phyloP scores from a whole-genome alignment of 1,140 invertebrate species.

The Neodiprion virginianus region DNA sequence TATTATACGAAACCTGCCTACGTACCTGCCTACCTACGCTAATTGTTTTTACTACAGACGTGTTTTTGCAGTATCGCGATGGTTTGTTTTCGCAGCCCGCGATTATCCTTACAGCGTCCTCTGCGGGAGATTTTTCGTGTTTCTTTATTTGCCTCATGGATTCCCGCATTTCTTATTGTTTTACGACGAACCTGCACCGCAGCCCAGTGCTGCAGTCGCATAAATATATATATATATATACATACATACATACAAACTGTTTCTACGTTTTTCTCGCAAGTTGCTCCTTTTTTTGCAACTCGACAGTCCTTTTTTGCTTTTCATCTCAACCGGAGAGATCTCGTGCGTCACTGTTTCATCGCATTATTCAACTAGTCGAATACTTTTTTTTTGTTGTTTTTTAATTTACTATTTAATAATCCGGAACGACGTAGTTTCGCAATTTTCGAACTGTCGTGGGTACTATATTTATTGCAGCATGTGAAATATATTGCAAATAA shows the following conservation, averaged over 20 bases:
- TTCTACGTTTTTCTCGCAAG: too few species aligned
- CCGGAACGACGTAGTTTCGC: too few species aligned
- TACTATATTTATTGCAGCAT: too few species aligned
- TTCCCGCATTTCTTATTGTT: constrained; percentile 1
- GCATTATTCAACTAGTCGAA: too few species aligned
- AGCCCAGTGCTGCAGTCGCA: not conserved
- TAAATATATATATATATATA: not conserved
- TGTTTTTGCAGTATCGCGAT: not conserved
- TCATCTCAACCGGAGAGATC: too few species aligned
- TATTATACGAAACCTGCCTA: not conserved
- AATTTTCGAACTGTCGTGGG: too few species aligned
- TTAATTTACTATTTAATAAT: too few species aligned
- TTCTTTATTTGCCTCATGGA: not conserved
- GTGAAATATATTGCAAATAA: too few species aligned
- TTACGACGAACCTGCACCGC: not conserved
- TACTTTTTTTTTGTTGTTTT: too few species aligned
- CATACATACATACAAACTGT: not conserved
- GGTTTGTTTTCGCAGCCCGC: not conserved
- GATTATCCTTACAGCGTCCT: constrained; percentile 7
- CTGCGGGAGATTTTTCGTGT: not conserved
- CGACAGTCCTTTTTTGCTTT: too few species aligned
- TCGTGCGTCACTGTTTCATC: too few species aligned
- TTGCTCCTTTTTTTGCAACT: too few species aligned
- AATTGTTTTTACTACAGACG: not conserved
- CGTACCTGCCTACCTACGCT: not conserved